phyloP scores from a whole-genome alignment of 1,140 invertebrate species.

The Saxidomus purpurata region DNA sequence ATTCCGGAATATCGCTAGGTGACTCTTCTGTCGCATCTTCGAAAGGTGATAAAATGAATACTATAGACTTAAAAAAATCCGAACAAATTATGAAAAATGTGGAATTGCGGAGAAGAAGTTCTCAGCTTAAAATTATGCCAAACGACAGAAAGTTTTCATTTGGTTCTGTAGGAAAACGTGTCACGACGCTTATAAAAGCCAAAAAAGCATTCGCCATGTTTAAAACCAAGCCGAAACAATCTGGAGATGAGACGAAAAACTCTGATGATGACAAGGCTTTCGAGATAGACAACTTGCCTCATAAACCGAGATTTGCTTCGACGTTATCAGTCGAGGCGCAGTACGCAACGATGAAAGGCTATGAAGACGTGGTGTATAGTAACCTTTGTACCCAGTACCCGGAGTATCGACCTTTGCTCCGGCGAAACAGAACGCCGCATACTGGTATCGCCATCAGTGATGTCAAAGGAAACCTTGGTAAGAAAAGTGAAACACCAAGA shows the following conservation, averaged over 20 bases:
- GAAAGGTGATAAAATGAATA: too few relatives aligned
- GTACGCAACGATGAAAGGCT: slow-evolving; percentile 83
- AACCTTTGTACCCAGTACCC: slow-evolving; percentile 72
- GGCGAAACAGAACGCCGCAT: slow-evolving; percentile 76
- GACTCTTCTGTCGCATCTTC: not conserved
- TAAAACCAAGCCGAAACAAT: slow-evolving; percentile 13
- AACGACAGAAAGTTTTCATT: slow-evolving; percentile 41
- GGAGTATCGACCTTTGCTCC: slow-evolving; percentile 67
- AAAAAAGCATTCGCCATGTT: slow-evolving; percentile 68
- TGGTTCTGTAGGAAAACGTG: slow-evolving; percentile 56
- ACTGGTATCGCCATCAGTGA: slow-evolving; percentile 10
- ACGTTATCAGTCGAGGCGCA: slow-evolving; percentile 82
- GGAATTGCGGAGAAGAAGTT: not conserved
- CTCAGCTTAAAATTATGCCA: not conserved
- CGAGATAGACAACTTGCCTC: slow-evolving; percentile 78
- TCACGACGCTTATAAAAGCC: slow-evolving; percentile 64
- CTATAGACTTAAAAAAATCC: slow-evolving; percentile 4
- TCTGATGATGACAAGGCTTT: slow-evolving; percentile 63
- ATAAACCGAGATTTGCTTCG: slow-evolving; percentile 79
- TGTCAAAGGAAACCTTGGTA: too few relatives aligned
- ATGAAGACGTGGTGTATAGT: slow-evolving; percentile 80
- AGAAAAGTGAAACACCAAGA: not conserved
- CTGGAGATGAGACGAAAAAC: slow-evolving; percentile 19
- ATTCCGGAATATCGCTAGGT: not conserved
- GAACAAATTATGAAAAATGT: slow-evolving; percentile 19